Conservation (phyloP, 23 tunicate species). For the Corella eumyota region DNA sequence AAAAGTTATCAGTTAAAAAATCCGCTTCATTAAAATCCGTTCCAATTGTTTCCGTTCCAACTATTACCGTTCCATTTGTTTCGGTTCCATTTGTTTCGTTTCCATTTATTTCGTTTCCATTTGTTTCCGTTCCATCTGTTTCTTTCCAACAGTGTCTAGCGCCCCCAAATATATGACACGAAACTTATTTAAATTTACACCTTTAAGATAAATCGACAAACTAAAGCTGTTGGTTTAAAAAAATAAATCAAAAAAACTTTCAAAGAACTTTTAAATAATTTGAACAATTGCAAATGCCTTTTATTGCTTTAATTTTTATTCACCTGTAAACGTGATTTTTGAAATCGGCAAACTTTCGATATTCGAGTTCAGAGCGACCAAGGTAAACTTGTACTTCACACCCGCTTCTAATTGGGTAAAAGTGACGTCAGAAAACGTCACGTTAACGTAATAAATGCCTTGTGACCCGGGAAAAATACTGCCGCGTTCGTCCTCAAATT, state of each 20-base stretch:
- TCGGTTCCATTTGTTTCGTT: no score
- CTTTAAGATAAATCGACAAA: neutral
- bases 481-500: no score
- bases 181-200: neutral
- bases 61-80: no score
- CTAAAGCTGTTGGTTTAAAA: neutral
- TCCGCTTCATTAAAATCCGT: no score
- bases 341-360: slow-evolving; percentile 67
- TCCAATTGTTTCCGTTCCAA: no score
- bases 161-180: neutral
- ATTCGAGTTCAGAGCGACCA: slow-evolving; percentile 45
- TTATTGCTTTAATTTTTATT: neutral
- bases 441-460: slow-evolving; percentile 30
- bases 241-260: neutral
- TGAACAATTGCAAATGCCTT: neutral
- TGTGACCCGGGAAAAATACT: slow-evolving; percentile 14
- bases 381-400: slow-evolving; percentile 33
- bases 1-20: no score
- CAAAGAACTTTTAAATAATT: neutral
- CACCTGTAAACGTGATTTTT: slow-evolving; percentile 65
- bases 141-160: neutral
- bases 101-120: neutral
- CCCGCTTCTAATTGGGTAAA: slow-evolving; percentile 51
- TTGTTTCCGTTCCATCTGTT: neutral
- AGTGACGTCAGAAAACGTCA: slow-evolving; percentile 36